Evolutionary conservation across 2,888 invertebrate species (phyloP), one percentile per base, ranked within the genome.

Genomic region (Chelonus formosanus): DNA sequence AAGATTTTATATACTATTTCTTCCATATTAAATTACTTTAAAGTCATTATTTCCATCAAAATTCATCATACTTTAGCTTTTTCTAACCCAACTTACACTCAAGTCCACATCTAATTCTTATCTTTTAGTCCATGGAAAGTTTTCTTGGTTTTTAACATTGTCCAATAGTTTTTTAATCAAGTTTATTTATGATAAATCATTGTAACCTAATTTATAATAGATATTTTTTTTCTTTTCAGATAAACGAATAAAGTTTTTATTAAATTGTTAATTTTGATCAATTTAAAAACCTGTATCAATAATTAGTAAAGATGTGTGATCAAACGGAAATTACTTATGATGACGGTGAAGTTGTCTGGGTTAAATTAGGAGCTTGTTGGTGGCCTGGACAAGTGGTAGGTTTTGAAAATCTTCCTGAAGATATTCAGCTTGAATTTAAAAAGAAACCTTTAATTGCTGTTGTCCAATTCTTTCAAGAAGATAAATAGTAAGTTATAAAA

Each of bases 381-480:
- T 95, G 95, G 95, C 94, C 95, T 35, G 94, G 92, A 7, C 91
- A 92, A 83, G 92, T 94, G 68, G 88, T 89, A 54, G 88, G 88
- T 70, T 85, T 87, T 72, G 81, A 86, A 32, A 88, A 89, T 62
- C 85, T 92, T 64, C 91, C 92, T 34, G 88, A 90, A 73, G 92
- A 92, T 78, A 86, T 92, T 73, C 85, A 90, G 68, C 84, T 85
- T 55, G 89, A 90, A 63, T 88, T 91, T 77, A 87, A 88, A 76
- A 82, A 79, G 60, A 92, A 91, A 78, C 88, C 89, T 72, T 91
- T 93, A n/a, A 89, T 94, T 74, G 92, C 91, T 62, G 90, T 91
- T 76, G 94, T 95, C 57, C 92, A 92, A 82, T 95, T 94, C 85
- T 94, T 94, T 84, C 90, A 92, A 82, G 95, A 95, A 85, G 91